Conservation (phyloP, 2,888 invertebrate genomes). For the Epirrita christyi region DNA sequence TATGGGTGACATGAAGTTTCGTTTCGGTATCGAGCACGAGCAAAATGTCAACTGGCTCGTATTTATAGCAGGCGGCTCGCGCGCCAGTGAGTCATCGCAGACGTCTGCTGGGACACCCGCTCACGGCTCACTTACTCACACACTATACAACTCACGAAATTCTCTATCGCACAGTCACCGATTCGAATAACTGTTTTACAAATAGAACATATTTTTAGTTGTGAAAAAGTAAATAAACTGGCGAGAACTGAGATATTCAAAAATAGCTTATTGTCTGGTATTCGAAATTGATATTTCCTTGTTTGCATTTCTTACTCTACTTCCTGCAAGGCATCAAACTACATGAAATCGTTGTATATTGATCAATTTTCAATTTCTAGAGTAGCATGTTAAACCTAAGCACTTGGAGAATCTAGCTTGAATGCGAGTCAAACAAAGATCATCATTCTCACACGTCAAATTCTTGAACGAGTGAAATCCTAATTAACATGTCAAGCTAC, state of each 20-base stretch:
- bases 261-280: constrained; percentile 22
- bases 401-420: too few relatives aligned
- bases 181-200: constrained; percentile 43
- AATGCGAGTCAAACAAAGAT: constrained; percentile 54
- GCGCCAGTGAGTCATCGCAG: constrained; percentile 72
- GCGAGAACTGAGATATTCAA: constrained; percentile 17
- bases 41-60: constrained; percentile 79
- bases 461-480: constrained; percentile 57
- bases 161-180: constrained; percentile 50
- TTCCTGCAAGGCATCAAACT: constrained; percentile 10
- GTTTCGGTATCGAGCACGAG: constrained; percentile 70
- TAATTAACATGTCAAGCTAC: constrained; percentile 61
- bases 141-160: constrained; percentile 47
- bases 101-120: constrained; percentile 76
- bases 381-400: constrained; percentile 43
- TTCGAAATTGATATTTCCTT: constrained; percentile 18
- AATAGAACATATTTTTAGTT: constrained; percentile 42
- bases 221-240: constrained; percentile 27
- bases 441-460: constrained; percentile 51
- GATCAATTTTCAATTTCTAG: constrained; percentile 43
- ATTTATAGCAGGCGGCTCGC: constrained; percentile 72
- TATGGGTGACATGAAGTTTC: constrained; percentile 50
- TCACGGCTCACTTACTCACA: constrained; percentile 45
- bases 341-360: background rate
- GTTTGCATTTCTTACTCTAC: constrained; percentile 25